Evolutionary conservation across 2,113 vertebrate genomes (phyloP), one percentile per base, ranked within the genome.

Genomic region (Edolisoma coerulescens): DNA sequence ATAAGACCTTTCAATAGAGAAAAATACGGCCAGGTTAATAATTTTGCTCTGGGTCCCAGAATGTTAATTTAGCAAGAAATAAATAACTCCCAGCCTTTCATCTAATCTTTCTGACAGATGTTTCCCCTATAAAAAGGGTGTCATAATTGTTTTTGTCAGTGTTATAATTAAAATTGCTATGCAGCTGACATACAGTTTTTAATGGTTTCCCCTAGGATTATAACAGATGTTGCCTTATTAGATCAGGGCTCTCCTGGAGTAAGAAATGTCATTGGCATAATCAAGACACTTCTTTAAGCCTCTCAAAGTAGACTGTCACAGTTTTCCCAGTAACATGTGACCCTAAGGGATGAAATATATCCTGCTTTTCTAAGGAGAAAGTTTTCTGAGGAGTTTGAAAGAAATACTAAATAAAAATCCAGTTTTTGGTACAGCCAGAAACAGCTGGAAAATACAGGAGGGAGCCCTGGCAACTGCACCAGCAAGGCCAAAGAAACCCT

Each of bases 81-180:
- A 96, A 97, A 90, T 93, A 96, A 96, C 87, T 74, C 70, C 41
- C 39, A 84, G 84, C 69, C 89, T 97, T 95, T 95, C 82, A 96
- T 97, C 95, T 95, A 97, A 89, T 95, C 94, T 96, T 94, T 96
- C 67, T 80, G 93, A 94, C 96, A 96, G 96, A 94, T 95, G 92
- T 92, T 97, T 96, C 95, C 95, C 88, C 90, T 83, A 69, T 94
- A 94, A 84, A 97, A 95, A 96, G 65, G 82, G 90, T 89, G 84
- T 88, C 83, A 97, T 95, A 94, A 96, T 95, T 97, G 95, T 90
- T 96, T 95, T 96, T 96, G 96, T 96, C 96, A 96, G 93, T 94
- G 82, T 93, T 94, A 94, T 93, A 96, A 97, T 97, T 96, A 97
- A 96, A 95, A 96, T 87, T 64, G 83, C 76, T 91, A 71, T 89